Base-by-base conservation (phyloP, 2,113 vertebrate genomes). In the Nicator chloris region DNA sequence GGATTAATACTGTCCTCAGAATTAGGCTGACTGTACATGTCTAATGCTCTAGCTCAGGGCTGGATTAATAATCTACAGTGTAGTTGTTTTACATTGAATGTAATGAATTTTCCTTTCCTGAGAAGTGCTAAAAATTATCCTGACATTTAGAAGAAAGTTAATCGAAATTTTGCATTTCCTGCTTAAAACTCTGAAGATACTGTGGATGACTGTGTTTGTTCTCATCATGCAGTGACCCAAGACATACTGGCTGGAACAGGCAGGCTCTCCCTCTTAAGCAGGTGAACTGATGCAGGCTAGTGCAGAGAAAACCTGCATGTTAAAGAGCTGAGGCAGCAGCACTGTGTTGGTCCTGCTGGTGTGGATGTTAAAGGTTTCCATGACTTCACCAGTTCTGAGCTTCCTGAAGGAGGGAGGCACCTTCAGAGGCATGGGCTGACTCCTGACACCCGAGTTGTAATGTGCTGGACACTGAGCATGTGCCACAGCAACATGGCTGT, bases 401-500 rank as follows among this genome's bases (percentile, higher is more conserved):
- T 60, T 44, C 20, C 2, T 11, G 8, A 4, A 47, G 63, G 54
- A 65, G 6, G 3, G 3, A 7, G 31, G 26, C 26, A n/a, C 3
- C 42, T n/a, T 15, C 7, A 19, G 13, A 54, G 24, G 7, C 6
- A 5, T 45, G 7, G 42, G 20, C 27, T n/a, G 30, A 14, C 21
- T 71, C 8, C 0, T 13, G 39, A 21, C 3, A 1, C 35, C 45
- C 20, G 0, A 22, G 37, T 4, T 57, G 19, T 8, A 3, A 15
- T 1, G 13, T 40, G 57, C 37, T n/a, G 40, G 44, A 16, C 16
- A 1, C 61, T 20, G 13, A 28, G 40, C 2, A 0, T 9, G 53
- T 11, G 69, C 53, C 45, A 14, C 49, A 12, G 71, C 40, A 56
- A 11, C 28, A 4, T 3, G n/a, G 40, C 40, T 68, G 0, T 17